A percentile compares a stretch with the other conserved stretches of the same genome.
Conservation (phyloP, 2,113 vertebrate genomes). For the Willisornis vidua region DNA sequence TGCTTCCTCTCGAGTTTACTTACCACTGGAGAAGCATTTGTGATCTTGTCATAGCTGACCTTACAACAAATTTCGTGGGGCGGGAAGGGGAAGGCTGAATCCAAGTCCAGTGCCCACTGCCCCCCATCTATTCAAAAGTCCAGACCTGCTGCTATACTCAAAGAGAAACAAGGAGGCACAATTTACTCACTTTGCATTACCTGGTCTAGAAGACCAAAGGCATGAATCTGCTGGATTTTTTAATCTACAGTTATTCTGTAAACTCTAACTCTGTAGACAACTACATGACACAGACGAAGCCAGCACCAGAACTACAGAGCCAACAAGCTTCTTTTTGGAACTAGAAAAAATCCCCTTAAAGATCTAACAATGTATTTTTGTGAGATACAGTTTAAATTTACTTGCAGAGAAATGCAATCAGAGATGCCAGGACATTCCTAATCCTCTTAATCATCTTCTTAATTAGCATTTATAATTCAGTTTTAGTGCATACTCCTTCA, state of each 20-base stretch:
- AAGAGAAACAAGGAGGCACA: neutral
- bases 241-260: neutral
- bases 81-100: neutral
- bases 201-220: neutral
- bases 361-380: neutral
- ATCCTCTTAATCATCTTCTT: neutral
- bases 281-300: neutral
- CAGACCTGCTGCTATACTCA: neutral
- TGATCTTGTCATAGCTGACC: neutral
- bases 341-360: neutral
- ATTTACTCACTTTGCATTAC: neutral
- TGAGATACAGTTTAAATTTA: neutral
- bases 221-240: neutral
- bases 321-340: neutral
- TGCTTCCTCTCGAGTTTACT: neutral
- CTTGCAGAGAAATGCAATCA: neutral
- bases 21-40: neutral
- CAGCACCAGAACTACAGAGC: neutral
- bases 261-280: neutral
- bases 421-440: constrained; percentile 3
- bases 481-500: neutral
- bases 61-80: neutral
- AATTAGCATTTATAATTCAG: neutral
- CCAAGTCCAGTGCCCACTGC: neutral
- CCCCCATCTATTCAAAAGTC: neutral